These are phyloP conservation scores for Limnephilus lunatus DNA, from an alignment of 2,888 invertebrate genomes.

Conservation along the genomic window DNA sequence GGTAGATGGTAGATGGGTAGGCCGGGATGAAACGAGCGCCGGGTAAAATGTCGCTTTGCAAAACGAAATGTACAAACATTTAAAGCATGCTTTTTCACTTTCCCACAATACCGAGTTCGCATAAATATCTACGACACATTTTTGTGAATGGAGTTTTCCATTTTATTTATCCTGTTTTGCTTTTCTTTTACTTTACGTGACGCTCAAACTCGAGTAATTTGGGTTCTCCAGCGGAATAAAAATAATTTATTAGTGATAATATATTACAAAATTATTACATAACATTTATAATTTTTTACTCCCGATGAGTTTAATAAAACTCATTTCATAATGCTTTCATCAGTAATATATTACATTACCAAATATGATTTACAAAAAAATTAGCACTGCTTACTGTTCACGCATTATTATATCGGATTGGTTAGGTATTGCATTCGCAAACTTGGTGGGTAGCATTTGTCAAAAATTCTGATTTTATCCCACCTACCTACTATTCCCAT, in stretches of 20 bases:
- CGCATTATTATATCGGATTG: too few species aligned
- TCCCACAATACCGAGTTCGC: neutral
- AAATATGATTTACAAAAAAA: too few species aligned
- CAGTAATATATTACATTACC: too few species aligned
- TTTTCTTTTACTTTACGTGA: neutral
- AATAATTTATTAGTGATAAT: neutral
- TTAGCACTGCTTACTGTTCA: too few species aligned
- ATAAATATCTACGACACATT: conserved; percentile 36
- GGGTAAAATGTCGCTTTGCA: conserved; percentile 13
- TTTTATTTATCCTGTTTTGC: neutral
- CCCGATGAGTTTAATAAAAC: too few species aligned
- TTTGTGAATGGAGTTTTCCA: neutral
- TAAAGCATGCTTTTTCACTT: conserved; percentile 38
- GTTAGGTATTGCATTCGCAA: too few species aligned
- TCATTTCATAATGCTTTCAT: too few species aligned
- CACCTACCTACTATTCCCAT: too few species aligned
- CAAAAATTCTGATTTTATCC: too few species aligned
- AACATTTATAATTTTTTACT: too few species aligned
- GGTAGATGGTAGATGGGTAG: neutral
- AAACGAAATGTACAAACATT: conserved; percentile 42
- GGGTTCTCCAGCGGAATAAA: neutral
- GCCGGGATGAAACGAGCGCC: neutral
- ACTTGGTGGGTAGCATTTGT: too few species aligned
- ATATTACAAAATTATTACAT: too few species aligned
- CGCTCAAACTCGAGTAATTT: neutral